Evolutionary conservation across 1,140 invertebrate species (phyloP), one percentile per base, ranked within the genome.

Genomic region (Hyphantria cunea): DNA sequence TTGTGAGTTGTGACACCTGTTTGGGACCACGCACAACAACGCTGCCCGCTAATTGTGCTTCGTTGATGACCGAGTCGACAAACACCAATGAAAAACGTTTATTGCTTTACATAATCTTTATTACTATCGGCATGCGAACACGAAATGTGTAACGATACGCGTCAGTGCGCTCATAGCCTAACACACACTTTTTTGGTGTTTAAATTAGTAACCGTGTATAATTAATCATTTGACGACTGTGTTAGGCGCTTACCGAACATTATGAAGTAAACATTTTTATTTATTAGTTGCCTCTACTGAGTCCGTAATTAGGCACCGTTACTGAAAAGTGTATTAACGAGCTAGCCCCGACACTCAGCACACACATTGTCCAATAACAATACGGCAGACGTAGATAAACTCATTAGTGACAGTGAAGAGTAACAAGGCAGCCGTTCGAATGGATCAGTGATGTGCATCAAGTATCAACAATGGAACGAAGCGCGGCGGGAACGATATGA

Each of bases 401-500:
- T 60, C 56, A 60, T 60, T 60, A 60, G 17, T 34, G 31, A 48
- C 48, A 78, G 79, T 80, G 67, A 78, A 80, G 78, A 75, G 71
- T 72, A 64, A 72, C 68, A 66, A 76, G 72, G 76, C 62, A 76
- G 74, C 74, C 67, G 56, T 53, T 59, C 53, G 42, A 61, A 61
- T 59, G 48, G 49, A 13, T 34, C 6, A 52, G 63, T 50, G 48
- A 50, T 67, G 42, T 64, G 68, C 68, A 60, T 59, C 65, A 60
- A 79, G 68, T 66, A 60, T 59, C 65, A 60, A 79, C 78, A 82
- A 76, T 80, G 59, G 74, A 72, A 51, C 56, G 74, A 74, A 70
- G 72, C 76, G 68, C 62, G 67, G 61, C 65, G 76, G 56, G 60
- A 60, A 66, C 78, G 82, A 82, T 86, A 89, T 87, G 84, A 86